Base-by-base conservation (phyloP, 2,113 vertebrate species). In the Empidonax traillii region DNA sequence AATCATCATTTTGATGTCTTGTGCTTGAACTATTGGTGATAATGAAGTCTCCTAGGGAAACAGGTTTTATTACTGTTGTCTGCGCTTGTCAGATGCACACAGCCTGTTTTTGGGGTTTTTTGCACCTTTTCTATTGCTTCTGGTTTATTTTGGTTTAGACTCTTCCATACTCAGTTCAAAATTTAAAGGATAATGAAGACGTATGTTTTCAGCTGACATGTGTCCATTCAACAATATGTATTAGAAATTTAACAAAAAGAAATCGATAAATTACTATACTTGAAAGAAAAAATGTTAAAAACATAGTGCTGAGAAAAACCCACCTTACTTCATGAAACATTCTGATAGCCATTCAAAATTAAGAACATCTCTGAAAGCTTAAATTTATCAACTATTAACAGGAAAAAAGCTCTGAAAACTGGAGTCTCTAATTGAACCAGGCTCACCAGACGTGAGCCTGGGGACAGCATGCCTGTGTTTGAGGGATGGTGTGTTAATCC, bases 81-180 rank as follows among this genome's bases (percentile, higher is more conserved):
- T 80, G 21, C 1, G 1, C 6, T 55, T 72, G 12, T 77, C 8
- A 37, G 58, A 55, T 88, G 3, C 16, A 63, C 1, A 1, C 0
- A 41, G 39, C 3, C 4, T 31, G 3, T 53, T 73, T 61, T 76
- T 74, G 77, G 58, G 21, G 41, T 10, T 66, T 27, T 25, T 17
- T 20, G 7, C 6, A 18, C 4, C 2, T 59, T 72, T 68, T 31
- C 85, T 35, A 8, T 68, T 69, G 12, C 7, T 69, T 80, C 24
- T 89, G 6, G 5, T 12, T 35, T 51, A 23, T 51, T 73, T 93
- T 84, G 9, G 10, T 41, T 74, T 82, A 35, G 23, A 30, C 4
- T 3, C 3, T 44, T 82, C 8, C 1, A 5, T 46, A 9, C 2
- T 43, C 0, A 4, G 14, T 33, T 92, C 21, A 58, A 46, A 65